A percentile compares a stretch with the other conserved stretches of the same genome.
These are phyloP conservation scores for Amblyopsis hoosieri DNA, from an alignment of 2,797 vertebrate species.

Conservation along the genomic window DNA sequence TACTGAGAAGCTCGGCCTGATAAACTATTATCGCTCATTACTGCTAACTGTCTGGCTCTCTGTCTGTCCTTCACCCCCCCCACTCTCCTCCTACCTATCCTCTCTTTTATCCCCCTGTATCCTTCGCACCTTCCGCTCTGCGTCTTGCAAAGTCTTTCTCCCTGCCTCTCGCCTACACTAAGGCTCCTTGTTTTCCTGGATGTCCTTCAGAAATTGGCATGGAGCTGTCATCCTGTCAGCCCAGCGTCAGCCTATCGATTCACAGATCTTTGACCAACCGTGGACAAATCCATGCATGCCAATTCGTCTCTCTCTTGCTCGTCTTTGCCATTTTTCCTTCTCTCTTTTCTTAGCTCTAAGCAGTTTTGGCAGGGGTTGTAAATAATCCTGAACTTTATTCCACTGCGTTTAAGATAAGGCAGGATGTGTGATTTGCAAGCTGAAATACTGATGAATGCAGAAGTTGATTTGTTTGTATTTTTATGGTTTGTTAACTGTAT, in stretches of 20 bases:
- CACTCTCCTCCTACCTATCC: not conserved
- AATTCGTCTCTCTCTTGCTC: slow-evolving; percentile 48
- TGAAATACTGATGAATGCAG: slow-evolving; percentile 39
- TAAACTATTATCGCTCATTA: slow-evolving; percentile 72
- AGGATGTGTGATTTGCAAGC: slow-evolving; percentile 36
- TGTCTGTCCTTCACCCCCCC: slow-evolving; percentile 7
- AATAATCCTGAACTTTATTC: slow-evolving; percentile 63
- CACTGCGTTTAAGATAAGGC: slow-evolving; percentile 34
- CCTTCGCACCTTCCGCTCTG: slow-evolving; percentile 12
- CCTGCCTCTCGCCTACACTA: slow-evolving; percentile 8
- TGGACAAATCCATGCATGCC: slow-evolving; percentile 67
- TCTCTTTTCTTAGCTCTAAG: slow-evolving; percentile 46
- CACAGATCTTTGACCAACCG: slow-evolving; percentile 67
- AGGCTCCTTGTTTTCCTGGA: slow-evolving; percentile 35
- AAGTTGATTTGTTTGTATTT: too few species aligned
- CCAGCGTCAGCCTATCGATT: slow-evolving; percentile 76
- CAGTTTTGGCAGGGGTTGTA: slow-evolving; percentile 59
- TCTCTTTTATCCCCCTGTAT: not conserved
- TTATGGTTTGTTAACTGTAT: too few species aligned
- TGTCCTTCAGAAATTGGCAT: slow-evolving; percentile 70
- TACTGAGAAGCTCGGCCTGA: slow-evolving; percentile 39
- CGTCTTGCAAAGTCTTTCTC: slow-evolving; percentile 13
- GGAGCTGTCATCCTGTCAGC: slow-evolving; percentile 76
- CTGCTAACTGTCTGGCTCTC: slow-evolving; percentile 40
- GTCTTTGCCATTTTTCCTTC: slow-evolving; percentile 13